Base-by-base conservation (phyloP, 2,797 vertebrate species). In the Sebastes trivittatus region DNA sequence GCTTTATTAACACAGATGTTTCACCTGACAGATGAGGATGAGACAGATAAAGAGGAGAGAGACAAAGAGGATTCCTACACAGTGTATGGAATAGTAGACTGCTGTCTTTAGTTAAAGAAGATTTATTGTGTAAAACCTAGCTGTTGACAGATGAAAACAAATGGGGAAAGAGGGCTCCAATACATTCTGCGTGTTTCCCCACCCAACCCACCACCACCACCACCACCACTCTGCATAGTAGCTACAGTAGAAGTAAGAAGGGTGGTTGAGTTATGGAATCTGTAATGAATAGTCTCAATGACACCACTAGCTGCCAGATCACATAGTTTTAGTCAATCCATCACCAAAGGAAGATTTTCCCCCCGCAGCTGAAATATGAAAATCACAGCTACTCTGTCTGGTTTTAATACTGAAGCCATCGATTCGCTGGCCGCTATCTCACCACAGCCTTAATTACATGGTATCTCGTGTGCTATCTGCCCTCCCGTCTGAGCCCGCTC, bases 391-490 rank as follows among this genome's bases (percentile, higher is more conserved):
- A 18, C 68, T 78, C 85, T 76, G 65, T 88, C 83, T 59, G 18
- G 29, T 83, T 90, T 88, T 83, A 87, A 90, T 90, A 79, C 79
- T 61, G 65, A 71, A 58, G 66, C 82, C 87, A 90, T 90, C 78
- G 84, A 87, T 90, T 89, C 82, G 76, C 75, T 38, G 52, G 32
- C 22, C 23, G 22, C 38, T 75, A 59, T 91, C 84, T 87, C 77
- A 76, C 75, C 55, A 5, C 71, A n/a, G 83, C 79, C 78, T 87
- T 94, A 93, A 94, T 94, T 91, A 92, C 78, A 61, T 46, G 74
- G 30, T 91, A 91, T 92, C 90, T 89, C 16, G 11, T 86, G 87
- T 72, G 74, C 84, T 75, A 92, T 93, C 92, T 92, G 90, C 78
- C 75, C 88, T 76, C 66, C 64, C 25, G 23, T 72, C 74, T 72